Base-by-base conservation (phyloP, 1,140 invertebrate genomes). In the Lerema accius region DNA sequence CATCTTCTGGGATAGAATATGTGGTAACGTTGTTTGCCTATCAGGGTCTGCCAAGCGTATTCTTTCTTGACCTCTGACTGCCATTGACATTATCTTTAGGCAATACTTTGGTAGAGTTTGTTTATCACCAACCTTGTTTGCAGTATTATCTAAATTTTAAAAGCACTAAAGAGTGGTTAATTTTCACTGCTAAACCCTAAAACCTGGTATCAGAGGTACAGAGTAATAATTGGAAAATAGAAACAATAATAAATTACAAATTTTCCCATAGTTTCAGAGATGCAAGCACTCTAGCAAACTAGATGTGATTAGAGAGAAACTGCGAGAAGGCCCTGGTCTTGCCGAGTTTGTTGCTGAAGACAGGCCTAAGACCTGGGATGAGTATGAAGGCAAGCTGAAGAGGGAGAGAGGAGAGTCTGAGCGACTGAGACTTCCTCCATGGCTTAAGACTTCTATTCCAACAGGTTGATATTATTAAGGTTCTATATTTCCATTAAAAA, bases 391-490 rank as follows among this genome's bases (percentile, higher is more conserved):
- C 19, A 96, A 97, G 89, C 90, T 98, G n/a, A 96, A 96, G 73
- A 91, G 96, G 53, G 95, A 95, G 62, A 96, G 96, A 78, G 96
- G 96, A 3, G 96, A 98, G 69, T 93, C 93, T 23, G 92, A 95
- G 55, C 93, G 98, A 56, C 88, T 99, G 17, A 92, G 97, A 58
- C 89, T 99, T 50, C 99, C 99, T 13, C 97, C 98, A 46, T 99
- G 99, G 99, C 82, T 99, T 26, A 99, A 99, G 85, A 98, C 95
- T 39, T 94, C 97, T 77, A 99, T 99, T 84, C 98, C 98, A 7
- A 95, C 95, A 73, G 98, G 96, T 82, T 91, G 92, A n/a, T 48
- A 40, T 23, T 23, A 23, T 23, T 23, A 23, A 23, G 5, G 19
- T n/a, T n/a, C n/a, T n/a, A n/a, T n/a, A n/a, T n/a, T n/a, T n/a